These are phyloP conservation scores for Scaptomyza pallida DNA, from an alignment of 1,140 invertebrate genomes.

Conservation along the genomic window DNA sequence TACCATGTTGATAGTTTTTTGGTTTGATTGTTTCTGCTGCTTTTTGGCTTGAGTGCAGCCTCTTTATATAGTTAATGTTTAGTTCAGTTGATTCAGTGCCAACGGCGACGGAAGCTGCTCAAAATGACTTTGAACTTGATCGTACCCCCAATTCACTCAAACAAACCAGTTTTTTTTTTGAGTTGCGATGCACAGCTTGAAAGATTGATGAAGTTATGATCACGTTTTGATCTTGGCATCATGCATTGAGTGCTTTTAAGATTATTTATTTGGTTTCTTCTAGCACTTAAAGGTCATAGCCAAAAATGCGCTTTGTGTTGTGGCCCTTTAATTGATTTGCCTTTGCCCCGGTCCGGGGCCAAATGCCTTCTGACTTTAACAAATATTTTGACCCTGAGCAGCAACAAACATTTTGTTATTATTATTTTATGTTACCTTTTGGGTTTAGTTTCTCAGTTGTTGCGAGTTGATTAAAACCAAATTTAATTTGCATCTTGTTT, in stretches of 20 bases:
- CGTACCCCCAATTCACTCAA: conserved; percentile 19
- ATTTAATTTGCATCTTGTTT: conserved; percentile 75
- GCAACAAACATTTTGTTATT: conserved; percentile 31
- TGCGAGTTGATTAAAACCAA: conserved; percentile 77
- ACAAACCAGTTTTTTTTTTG: conserved; percentile 55
- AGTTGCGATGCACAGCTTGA: conserved; percentile 41
- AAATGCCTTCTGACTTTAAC: conserved; percentile 5
- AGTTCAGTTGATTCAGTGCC: conserved; percentile 17
- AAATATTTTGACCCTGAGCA: conserved; percentile 25
- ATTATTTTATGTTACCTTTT: conserved; percentile 10
- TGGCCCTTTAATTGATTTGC: conserved; percentile 78
- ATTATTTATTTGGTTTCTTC: conserved; percentile 37
- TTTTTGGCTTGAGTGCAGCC: conserved; percentile 21
- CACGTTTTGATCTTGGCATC: conserved; percentile 53
- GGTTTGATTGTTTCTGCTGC: conserved; percentile 45
- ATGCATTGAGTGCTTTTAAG: conserved; percentile 40
- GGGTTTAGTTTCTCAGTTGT: conserved; percentile 8
- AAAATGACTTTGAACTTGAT: conserved; percentile 78
- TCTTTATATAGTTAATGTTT: conserved; percentile 45
- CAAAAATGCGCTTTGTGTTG: conserved; percentile 32
- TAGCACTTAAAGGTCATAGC: conserved; percentile 53
- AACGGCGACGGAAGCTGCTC: conserved; percentile 48
- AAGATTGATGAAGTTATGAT: conserved; percentile 57
- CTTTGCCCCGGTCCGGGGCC: conserved; percentile 39
- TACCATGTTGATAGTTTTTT: conserved; percentile 42